Conservation (phyloP, 2,797 vertebrate species). For the Rhyacichthys aspro region DNA sequence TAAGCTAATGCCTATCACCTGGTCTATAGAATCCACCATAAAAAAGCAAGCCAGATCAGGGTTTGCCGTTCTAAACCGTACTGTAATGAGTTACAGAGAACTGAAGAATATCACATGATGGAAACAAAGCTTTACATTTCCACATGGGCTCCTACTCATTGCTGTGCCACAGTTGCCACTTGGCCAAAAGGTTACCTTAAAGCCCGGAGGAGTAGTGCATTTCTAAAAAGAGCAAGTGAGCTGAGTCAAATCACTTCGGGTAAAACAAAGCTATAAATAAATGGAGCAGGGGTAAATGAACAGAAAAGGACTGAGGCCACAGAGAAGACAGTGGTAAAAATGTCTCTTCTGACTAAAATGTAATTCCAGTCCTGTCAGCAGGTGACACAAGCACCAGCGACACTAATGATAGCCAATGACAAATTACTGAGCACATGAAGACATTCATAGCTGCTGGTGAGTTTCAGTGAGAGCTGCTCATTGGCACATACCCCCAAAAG, state of each 20-base stretch:
- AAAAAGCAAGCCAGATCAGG: too few species aligned
- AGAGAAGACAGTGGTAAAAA: slow-evolving; percentile 17
- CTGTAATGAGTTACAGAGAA: too few species aligned
- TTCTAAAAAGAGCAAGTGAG: slow-evolving; percentile 42
- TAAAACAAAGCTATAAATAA: slow-evolving; percentile 49
- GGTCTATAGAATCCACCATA: too few species aligned
- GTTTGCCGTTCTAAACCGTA: too few species aligned
- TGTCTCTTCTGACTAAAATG: slow-evolving; percentile 19
- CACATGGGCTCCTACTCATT: too few species aligned
- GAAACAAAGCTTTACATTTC: too few species aligned
- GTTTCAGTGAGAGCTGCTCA: too few species aligned
- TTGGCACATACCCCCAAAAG: too few species aligned
- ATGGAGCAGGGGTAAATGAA: slow-evolving; percentile 30
- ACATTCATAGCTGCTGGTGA: background rate
- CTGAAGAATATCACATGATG: too few species aligned
- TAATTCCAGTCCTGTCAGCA: slow-evolving; percentile 30
- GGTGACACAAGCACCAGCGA: slow-evolving; percentile 12
- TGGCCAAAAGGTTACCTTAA: slow-evolving; percentile 42
- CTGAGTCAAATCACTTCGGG: slow-evolving; percentile 40
- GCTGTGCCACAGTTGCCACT: slow-evolving; percentile 8
- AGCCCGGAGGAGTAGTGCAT: slow-evolving; percentile 19
- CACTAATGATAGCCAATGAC: slow-evolving; percentile 19
- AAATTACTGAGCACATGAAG: slow-evolving; percentile 26
- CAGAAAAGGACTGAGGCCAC: slow-evolving; percentile 18
- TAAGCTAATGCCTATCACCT: too few species aligned